phyloP scores from a whole-genome alignment of 2,113 vertebrate species.

The Cryptotis parvus region DNA sequence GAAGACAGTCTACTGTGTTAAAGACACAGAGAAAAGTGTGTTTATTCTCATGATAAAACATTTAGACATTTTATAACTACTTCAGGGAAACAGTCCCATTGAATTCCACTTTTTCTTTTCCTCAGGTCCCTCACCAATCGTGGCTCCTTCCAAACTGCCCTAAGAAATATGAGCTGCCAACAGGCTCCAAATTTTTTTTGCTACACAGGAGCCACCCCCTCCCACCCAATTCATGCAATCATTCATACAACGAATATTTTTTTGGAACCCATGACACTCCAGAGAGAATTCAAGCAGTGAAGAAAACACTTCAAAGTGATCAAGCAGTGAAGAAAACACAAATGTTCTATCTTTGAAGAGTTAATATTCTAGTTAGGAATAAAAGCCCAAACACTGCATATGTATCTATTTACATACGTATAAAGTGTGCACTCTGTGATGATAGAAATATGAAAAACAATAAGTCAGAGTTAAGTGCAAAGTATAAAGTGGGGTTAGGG shows the following conservation, averaged over 20 bases:
- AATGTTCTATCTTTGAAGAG: background rate
- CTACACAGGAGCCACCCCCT: background rate
- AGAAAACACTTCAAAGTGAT: no score
- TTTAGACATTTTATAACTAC: background rate
- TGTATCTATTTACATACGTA: no score
- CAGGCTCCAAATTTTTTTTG: background rate
- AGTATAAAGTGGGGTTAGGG: background rate
- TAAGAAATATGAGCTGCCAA: constrained; percentile 11
- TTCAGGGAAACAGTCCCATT: background rate
- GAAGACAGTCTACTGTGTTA: background rate
- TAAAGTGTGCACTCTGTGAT: background rate
- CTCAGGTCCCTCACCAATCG: background rate
- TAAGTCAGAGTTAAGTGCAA: background rate
- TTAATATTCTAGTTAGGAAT: background rate
- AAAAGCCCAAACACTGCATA: background rate
- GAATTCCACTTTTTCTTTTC: background rate
- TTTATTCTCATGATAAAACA: background rate
- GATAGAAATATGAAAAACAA: background rate
- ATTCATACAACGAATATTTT: constrained; percentile 7
- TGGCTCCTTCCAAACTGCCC: background rate
- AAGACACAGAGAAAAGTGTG: background rate
- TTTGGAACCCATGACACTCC: background rate
- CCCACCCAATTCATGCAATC: background rate
- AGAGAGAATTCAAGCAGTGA: no score
- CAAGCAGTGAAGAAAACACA: no score